Evolutionary conservation across 2,797 vertebrate genomes (phyloP).

Genomic region (Heterohyrax brucei): DNA sequence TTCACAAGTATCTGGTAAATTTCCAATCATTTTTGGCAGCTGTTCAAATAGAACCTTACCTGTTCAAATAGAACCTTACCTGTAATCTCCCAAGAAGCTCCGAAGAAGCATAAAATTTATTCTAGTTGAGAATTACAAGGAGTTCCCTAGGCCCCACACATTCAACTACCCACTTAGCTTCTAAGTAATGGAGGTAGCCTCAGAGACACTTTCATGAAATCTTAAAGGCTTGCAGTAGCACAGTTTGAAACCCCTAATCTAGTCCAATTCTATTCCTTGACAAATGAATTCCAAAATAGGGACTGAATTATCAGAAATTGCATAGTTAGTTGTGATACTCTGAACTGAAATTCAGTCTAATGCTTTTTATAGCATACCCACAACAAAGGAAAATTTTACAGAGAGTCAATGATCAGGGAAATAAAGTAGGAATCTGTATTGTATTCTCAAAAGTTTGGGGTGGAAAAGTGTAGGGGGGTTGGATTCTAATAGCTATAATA

Average conservation of each 20-base stretch:
- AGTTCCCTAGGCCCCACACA: background rate
- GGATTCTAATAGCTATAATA: too few species aligned
- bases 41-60: background rate
- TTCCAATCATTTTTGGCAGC: background rate
- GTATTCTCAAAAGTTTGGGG: too few species aligned
- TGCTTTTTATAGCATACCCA: too few species aligned
- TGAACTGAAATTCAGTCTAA: background rate
- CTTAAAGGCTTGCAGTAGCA: background rate
- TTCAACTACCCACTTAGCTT: background rate
- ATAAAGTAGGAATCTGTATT: too few species aligned
- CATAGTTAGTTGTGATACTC: background rate
- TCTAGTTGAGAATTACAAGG: background rate
- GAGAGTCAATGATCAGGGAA: too few species aligned
- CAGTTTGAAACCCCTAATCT: background rate
- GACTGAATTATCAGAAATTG: background rate
- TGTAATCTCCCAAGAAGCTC: background rate
- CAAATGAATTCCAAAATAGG: background rate
- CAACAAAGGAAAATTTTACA: background rate
- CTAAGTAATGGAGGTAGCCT: background rate
- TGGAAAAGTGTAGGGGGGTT: too few species aligned
- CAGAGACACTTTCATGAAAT: background rate
- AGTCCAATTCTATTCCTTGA: background rate
- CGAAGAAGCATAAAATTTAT: background rate
- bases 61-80: background rate
- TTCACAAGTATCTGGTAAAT: background rate